Evolutionary conservation across 2,113 vertebrate genomes (phyloP), one percentile per base, ranked within the genome.

Genomic region (Phalacrocorax aristotelis): DNA sequence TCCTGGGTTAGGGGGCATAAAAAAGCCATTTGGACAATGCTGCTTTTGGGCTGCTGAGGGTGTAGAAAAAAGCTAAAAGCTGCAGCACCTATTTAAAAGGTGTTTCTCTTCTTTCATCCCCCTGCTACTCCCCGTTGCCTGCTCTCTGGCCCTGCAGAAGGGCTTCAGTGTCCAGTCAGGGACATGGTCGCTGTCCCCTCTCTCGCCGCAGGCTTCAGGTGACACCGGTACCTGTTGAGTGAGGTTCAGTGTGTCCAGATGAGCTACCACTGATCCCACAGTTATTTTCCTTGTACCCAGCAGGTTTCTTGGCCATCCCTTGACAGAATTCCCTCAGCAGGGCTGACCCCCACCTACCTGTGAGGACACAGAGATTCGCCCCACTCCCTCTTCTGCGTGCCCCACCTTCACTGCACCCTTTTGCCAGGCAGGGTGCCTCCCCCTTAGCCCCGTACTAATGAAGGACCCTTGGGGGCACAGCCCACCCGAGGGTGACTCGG

Each of bases 1-100:
- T 93, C 34, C 34, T 2, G 0, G 15, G 9, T 7, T 3, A 10
- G 4, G 21, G 3, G 3, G 2, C 15, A 19, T 7, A 82, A n/a
- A 55, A 55, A 5, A 32, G 13, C 64, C 68, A 75, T 51, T 57
- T 38, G 49, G 46, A 58, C 13, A 87, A 66, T 1, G 3, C 15
- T 92, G 16, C 11, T 89, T 79, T 87, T 19, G 42, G 36, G 16
- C 36, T 93, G 66, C 61, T 69, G 52, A 89, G 38, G 25, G 15
- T 82, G 21, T 62, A 25, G 29, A 87, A 95, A 69, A 30, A 58
- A 0, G 2, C 18, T 75, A 48, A 79, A 90, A 90, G 62, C 44
- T 71, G 10, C 42, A 58, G 26, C 32, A 55, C 13, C 3, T 30
- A 27, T 34, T 36, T 79, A 38, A 69, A 94, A 85, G 3, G 19